Evolutionary conservation across 2,797 vertebrate species (phyloP), one percentile per base, ranked within the genome.

Genomic region (Enteromius treurensis): DNA sequence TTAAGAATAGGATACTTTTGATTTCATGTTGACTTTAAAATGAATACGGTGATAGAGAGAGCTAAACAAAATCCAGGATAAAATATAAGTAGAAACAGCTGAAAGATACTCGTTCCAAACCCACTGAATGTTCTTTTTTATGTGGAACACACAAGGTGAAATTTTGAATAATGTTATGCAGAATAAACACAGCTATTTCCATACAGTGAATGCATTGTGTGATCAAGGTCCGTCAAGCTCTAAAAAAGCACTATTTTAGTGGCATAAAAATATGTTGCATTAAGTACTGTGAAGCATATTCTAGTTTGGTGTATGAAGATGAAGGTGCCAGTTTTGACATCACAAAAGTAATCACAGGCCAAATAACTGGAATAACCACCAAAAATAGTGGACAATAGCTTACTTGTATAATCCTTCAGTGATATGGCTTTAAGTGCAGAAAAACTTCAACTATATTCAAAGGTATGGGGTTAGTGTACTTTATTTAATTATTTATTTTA

Each of bases 111-210:
- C 7, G 1, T 67, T 37, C 7, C 15, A 67, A 67, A 67, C 7
- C 32, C 3, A 37, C 34, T 9, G 8, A 11, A 64, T 64, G 60
- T 67, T 37, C 17, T 19, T 37, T 37, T 67, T 19, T 37, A 67
- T 67, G 64, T 34, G 64, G 64, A 67, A 37, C 64, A 67, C 32
- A 67, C 64, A 34, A 67, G 32, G 17, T 67, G 64, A 37, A 67
- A 19, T 34, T 67, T 67, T 21, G 32, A 67, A 67, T 67, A 67
- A 67, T 37, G 15, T 10, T 19, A 34, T 67, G 29, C 34, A 37
- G 34, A 67, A 67, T 34, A 34, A 40, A 37, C 32, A 11, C 64
- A 64, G 60, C 60, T 64, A 34, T 67, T 67, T 67, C 34, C 60
- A 64, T 64, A 64, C 14, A 32, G 17, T 64, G 60, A 64, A 32